Base-by-base conservation (phyloP, 2,888 invertebrate genomes). In the Drosophila mimetica region DNA sequence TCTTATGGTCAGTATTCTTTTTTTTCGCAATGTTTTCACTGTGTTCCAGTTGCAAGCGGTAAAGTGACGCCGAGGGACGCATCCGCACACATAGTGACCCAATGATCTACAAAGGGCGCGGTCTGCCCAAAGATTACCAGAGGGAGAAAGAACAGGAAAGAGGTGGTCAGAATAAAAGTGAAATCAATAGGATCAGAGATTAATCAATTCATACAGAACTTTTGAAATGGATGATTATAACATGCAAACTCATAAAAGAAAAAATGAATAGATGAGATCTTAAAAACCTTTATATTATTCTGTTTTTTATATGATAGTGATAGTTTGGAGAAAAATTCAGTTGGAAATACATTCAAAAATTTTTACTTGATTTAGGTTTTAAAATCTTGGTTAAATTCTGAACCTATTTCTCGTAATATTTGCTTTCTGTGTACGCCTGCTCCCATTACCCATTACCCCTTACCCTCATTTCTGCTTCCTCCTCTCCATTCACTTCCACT, bases 21-120 rank as follows among this genome's bases (percentile, higher is more conserved):
- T 44, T 46, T 54, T 14, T 52, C 52, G 36, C 60, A 50, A 46
- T 46, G 28, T 13, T 54, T 54, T 48, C 16, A 30, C 32, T 34
- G 58, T 79, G 80, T 69, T 76, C 85, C 82, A 81, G 87, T 85
- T 81, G 76, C 25, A 84, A 81, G 86, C 87, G 85, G 81, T 84
- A 80, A 84, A 86, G 69, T 80, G 77, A 73, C 59, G 69, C 76
- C 70, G 84, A 77, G 86, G 84, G 86, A 65, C 54, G 54, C 52
- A 54, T 48, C 30, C 39, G 48, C 61, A 61, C 61, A 72, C 50
- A 65, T 67, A 46, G 73, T 83, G 82, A 83, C 82, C 82, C 75
- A 83, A 87, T 83, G 82, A 83, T 84, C 82, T 85, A 83, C 61
- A 83, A 82, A 81, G 82, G 81, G 81, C 51, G 81, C 75, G 77